Base-by-base conservation (phyloP, 2,888 invertebrate genomes). In the Ptycholaimellus sp. region DNA sequence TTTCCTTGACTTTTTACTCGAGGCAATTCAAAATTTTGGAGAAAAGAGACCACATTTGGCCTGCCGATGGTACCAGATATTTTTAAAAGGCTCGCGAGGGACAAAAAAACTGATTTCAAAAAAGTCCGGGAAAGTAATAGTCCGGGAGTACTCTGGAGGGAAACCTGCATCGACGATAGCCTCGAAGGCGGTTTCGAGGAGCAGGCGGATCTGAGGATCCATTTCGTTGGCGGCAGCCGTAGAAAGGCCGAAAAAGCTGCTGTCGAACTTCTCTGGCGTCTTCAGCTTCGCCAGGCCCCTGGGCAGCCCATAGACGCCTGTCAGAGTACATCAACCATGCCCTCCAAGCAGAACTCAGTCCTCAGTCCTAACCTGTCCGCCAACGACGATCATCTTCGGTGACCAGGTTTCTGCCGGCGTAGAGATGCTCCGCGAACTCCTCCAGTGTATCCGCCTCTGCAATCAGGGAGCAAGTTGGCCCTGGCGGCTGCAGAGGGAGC, bases 361-460 rank as follows among this genome's bases (percentile, higher is more conserved):
- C n/a, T n/a, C n/a, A n/a, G n/a, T n/a, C n/a, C n/a, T 53, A 57
- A 70, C 70, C 76, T 45, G 73, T 67, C 4, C 76, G 71, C 85
- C 85, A 90, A 57, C 87, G 69, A 46, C 81, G 68, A 47, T 74
- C 76, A 59, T 85, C 83, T 48, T 77, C 83, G 22, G 81, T 85
- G 43, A 90, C 74, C 67, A 93, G 72, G 59, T 93, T 90, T 31
- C 81, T 71, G 37, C 81, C 80, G 43, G 75, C 75, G 60, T 82
- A 76, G 37, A 93, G 71, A 60, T 87, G 74, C 52, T 76, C 70
- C 54, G 75, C 76, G 63, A 93, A 90, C 65, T 93, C 90, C 49
- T 79, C 79, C 54, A 93, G 75, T 61, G 68, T 75, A 50, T 73
- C 71, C 45, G 79, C 80, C 64, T 90, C n/a, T n/a, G n/a, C n/a